Evolutionary conservation across 2,888 invertebrate genomes (phyloP).

Genomic region (Lasioglossum pauxillum): DNA sequence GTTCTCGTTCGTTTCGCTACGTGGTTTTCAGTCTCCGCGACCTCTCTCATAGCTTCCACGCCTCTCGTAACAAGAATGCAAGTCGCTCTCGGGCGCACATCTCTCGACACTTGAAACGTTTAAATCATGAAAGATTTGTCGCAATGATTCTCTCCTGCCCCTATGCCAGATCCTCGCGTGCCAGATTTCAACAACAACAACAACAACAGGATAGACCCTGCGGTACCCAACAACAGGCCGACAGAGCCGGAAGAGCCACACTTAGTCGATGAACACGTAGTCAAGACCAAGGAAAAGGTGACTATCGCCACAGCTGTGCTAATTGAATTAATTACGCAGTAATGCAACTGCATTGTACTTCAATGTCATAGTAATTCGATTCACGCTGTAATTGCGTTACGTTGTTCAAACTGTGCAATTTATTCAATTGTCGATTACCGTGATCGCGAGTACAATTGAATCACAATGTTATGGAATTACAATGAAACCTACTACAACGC

Average conservation of each 20-base stretch:
- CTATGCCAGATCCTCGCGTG: conserved; percentile 31
- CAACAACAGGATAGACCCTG: conserved; percentile 79
- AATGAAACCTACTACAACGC: not conserved
- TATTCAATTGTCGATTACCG: not conserved
- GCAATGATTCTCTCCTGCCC: not conserved
- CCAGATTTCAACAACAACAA: conserved; percentile 76
- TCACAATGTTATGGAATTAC: not conserved
- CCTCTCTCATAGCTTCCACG: not conserved
- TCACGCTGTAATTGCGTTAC: not conserved
- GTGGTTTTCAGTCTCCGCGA: not conserved
- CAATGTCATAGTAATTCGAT: not conserved
- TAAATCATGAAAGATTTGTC: not conserved
- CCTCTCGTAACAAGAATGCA: not conserved
- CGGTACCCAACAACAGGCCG: conserved; percentile 77
- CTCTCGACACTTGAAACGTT: not conserved
- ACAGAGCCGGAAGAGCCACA: conserved; percentile 78
- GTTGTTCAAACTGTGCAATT: not conserved
- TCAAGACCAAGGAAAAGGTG: conserved; percentile 79
- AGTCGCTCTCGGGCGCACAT: not conserved
- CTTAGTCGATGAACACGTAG: conserved; percentile 76
- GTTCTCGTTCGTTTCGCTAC: not conserved
- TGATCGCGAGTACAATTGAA: not conserved
- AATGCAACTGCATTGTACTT: not conserved
- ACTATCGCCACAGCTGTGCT: not conserved
- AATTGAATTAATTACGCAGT: too few species aligned